Conservation (phyloP, 2,888 invertebrate genomes). For the Pogonocherus hispidulus region DNA sequence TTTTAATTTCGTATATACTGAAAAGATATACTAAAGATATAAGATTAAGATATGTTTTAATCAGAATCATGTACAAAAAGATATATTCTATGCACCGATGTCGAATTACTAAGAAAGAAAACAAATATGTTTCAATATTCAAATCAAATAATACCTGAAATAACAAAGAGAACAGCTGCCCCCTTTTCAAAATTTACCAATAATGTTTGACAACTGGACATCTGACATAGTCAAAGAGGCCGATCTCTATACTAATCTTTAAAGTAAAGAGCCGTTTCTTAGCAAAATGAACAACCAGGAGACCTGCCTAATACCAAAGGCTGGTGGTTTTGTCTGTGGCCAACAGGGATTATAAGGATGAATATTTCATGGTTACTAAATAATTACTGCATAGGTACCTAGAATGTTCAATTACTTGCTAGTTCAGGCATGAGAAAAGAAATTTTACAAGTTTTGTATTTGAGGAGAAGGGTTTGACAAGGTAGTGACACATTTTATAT, state of each 20-base stretch:
- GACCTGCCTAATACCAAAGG: conserved; percentile 14
- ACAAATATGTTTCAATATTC: neutral
- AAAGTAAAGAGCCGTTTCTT: conserved; percentile 40
- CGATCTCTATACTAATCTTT: conserved; percentile 43
- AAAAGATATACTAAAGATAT: too few species aligned
- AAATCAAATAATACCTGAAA: conserved; percentile 28
- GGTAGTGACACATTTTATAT: too few species aligned
- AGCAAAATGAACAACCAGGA: conserved; percentile 37
- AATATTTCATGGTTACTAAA: neutral
- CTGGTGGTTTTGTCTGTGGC: conserved; percentile 34
- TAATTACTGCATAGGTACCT: neutral
- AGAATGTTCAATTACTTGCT: neutral
- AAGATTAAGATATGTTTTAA: too few species aligned
- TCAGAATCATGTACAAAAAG: too few species aligned
- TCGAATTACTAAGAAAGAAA: neutral
- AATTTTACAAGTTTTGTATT: too few species aligned
- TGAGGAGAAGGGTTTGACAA: too few species aligned
- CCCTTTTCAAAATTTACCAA: conserved; percentile 28
- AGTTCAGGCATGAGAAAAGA: too few species aligned
- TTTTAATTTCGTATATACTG: too few species aligned
- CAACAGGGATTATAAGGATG: conserved; percentile 24
- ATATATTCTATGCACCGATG: too few species aligned
- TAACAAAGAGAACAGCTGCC: conserved; percentile 30
- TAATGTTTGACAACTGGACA: conserved; percentile 39
- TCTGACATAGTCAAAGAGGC: conserved; percentile 41